Evolutionary conservation across 2,797 vertebrate genomes (phyloP).

Genomic region (Brachymystax lenok): DNA sequence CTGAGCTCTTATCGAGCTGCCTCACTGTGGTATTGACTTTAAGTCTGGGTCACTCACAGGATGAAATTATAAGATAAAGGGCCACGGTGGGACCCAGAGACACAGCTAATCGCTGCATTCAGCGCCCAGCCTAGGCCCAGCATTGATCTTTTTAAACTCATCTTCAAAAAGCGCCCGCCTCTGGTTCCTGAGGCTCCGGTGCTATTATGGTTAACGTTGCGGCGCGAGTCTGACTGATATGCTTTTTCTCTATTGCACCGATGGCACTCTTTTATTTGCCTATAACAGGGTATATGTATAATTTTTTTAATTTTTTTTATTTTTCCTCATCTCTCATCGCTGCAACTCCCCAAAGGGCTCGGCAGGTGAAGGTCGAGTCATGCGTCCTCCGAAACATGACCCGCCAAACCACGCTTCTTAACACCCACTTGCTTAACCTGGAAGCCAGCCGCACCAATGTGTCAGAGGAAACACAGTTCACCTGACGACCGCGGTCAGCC

Average conservation of each 20-base stretch:
- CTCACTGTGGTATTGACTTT: constrained; percentile 55
- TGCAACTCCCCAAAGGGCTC: too few relatives aligned
- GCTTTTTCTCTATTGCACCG: background rate
- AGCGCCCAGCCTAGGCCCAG: background rate
- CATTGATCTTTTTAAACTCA: constrained; percentile 13
- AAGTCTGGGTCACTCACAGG: constrained; percentile 27
- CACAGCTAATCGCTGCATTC: constrained; percentile 20
- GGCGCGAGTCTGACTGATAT: background rate
- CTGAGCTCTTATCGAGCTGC: constrained; percentile 44
- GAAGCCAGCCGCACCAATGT: too few relatives aligned
- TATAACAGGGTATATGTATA: too few relatives aligned
- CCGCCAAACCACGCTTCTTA: too few relatives aligned
- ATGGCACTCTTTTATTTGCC: background rate
- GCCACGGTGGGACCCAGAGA: constrained; percentile 16
- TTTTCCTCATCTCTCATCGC: too few relatives aligned
- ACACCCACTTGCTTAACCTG: too few relatives aligned
- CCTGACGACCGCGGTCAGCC: too few relatives aligned
- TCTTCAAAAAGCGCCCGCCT: background rate
- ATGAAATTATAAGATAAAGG: constrained; percentile 25
- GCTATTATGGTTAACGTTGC: too few relatives aligned
- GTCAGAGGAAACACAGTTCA: too few relatives aligned
- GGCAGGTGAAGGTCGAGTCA: too few relatives aligned
- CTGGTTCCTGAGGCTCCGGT: background rate
- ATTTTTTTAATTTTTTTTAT: too few relatives aligned
- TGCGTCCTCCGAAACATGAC: too few relatives aligned